Conservation (phyloP, 2,113 vertebrate genomes). For the Burhinus bistriatus region DNA sequence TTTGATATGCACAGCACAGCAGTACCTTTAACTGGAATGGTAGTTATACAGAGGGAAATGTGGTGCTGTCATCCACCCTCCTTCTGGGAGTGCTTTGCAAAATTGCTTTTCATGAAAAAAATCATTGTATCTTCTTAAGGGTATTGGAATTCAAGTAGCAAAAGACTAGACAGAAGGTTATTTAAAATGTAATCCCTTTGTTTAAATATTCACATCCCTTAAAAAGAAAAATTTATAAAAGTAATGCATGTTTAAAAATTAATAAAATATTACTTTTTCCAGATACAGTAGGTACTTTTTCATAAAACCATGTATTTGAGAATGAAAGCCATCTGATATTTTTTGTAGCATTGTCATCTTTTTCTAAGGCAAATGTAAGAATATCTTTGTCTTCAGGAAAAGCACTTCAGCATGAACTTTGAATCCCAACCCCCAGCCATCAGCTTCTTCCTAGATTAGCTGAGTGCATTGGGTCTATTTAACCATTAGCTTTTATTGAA, state of each 20-base stretch:
- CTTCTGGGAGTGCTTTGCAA: slow-evolving; percentile 36
- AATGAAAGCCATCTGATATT: background rate
- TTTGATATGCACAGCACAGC: slow-evolving; percentile 7
- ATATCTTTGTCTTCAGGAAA: slow-evolving; percentile 54
- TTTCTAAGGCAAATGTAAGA: slow-evolving; percentile 49
- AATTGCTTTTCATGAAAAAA: slow-evolving; percentile 34
- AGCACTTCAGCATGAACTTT: slow-evolving; percentile 49
- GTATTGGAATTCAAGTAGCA: slow-evolving; percentile 30
- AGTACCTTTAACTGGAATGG: background rate
- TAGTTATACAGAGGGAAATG: slow-evolving; percentile 19
- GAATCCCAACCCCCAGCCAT: slow-evolving; percentile 64
- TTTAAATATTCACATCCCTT: slow-evolving; percentile 39
- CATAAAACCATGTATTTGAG: background rate
- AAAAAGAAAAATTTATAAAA: background rate
- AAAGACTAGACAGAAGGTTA: slow-evolving; percentile 25
- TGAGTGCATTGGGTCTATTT: slow-evolving; percentile 72
- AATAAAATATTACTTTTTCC: slow-evolving; percentile 11
- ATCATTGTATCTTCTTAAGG: background rate
- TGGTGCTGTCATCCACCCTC: background rate
- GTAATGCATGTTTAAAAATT: background rate
- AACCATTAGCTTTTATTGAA: slow-evolving; percentile 76
- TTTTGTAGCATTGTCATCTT: slow-evolving; percentile 34
- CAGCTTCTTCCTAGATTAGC: slow-evolving; percentile 72
- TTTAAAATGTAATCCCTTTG: slow-evolving; percentile 35
- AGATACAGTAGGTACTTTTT: background rate